phyloP scores from a whole-genome alignment of 2,888 invertebrate genomes.

The Amiota communis region DNA sequence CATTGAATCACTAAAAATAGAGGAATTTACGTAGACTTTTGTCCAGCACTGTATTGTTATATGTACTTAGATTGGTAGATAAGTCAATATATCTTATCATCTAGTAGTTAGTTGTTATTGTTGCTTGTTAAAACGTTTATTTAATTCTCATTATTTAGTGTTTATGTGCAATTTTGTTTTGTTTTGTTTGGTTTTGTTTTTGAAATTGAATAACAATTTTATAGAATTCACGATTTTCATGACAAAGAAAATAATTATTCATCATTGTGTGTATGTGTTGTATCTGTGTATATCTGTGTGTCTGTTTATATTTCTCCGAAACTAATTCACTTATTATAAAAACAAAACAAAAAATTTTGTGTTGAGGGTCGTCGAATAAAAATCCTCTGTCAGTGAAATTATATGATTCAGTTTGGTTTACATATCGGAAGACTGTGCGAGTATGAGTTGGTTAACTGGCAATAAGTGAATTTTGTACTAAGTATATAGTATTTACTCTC shows the following conservation, averaged over 20 bases:
- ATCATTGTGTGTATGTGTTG: not conserved
- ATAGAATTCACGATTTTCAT: constrained; percentile 12
- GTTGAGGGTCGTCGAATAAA: not conserved
- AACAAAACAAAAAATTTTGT: not conserved
- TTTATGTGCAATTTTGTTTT: too few species aligned
- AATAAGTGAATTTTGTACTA: not conserved
- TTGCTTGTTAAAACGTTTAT: too few species aligned
- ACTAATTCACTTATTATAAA: not conserved
- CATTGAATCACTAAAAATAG: too few species aligned
- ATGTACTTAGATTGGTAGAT: too few species aligned
- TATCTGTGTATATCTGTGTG: not conserved
- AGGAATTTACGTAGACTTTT: too few species aligned
- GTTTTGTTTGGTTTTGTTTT: too few species aligned
- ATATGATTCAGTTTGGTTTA: constrained; percentile 9
- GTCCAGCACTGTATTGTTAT: too few species aligned
- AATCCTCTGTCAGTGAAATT: constrained; percentile 13
- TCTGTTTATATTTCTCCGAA: constrained; percentile 3
- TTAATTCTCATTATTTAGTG: too few species aligned
- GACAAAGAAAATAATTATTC: not conserved
- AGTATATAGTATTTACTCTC: not conserved
- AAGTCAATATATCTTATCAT: too few species aligned
- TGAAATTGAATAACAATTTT: too few species aligned
- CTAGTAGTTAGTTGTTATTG: too few species aligned
- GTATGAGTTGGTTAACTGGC: not conserved
- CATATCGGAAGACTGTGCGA: too few species aligned